Evolutionary conservation across 2,797 vertebrate species (phyloP).

Genomic region (Danio choprae): DNA sequence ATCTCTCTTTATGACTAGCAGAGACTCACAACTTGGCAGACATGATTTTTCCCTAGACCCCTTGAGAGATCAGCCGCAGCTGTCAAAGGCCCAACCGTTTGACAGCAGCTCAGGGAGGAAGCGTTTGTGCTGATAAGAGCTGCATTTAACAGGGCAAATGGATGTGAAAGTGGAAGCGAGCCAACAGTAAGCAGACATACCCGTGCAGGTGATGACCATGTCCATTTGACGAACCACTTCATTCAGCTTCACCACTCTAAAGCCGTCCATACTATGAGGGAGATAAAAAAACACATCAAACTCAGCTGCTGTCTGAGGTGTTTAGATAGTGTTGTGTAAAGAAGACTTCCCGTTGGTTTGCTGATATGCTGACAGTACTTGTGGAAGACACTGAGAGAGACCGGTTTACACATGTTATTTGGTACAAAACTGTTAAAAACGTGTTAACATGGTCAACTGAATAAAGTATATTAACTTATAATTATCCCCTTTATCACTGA

Average conservation of each 20-base stretch:
- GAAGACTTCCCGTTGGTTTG: neutral
- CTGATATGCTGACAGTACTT: slow-evolving; percentile 1
- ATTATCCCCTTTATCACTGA: too few species aligned
- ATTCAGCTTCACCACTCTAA: slow-evolving; percentile 96
- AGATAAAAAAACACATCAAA: neutral
- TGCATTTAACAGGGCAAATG: slow-evolving; percentile 61
- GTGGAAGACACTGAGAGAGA: neutral
- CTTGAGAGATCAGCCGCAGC: slow-evolving; percentile 29
- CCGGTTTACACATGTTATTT: neutral
- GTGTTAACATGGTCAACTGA: too few species aligned
- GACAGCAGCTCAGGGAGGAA: slow-evolving; percentile 19
- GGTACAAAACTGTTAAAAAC: neutral
- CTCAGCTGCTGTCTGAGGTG: neutral
- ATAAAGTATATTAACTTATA: too few species aligned
- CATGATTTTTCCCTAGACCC: slow-evolving; percentile 29
- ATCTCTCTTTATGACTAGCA: neutral
- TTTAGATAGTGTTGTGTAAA: slow-evolving; percentile 6
- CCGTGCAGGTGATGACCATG: slow-evolving; percentile 98
- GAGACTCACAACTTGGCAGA: slow-evolving; percentile 25
- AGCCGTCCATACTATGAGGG: slow-evolving; percentile 93
- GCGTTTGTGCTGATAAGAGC: slow-evolving; percentile 60
- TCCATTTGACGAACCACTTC: slow-evolving; percentile 98
- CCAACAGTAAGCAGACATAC: slow-evolving; percentile 70
- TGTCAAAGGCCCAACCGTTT: slow-evolving; percentile 25
- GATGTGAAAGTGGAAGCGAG: slow-evolving; percentile 42